Conservation (phyloP, 2,797 vertebrate species). For the Xenopus petersii region DNA sequence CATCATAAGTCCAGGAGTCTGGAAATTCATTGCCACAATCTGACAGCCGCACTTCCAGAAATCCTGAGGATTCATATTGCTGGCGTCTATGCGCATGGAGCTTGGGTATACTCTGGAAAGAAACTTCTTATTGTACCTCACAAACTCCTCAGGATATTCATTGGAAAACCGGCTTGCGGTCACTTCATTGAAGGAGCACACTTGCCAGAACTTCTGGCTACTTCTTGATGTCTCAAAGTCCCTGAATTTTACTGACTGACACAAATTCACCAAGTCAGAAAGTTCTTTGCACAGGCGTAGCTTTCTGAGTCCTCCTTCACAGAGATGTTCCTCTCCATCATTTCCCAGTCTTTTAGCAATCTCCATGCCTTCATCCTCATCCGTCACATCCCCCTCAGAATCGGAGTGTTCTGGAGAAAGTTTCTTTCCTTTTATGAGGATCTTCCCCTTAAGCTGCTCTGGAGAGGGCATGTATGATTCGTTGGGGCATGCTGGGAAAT, state of each 20-base stretch:
- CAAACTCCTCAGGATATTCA: conserved; percentile 87
- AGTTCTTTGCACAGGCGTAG: conserved; percentile 79
- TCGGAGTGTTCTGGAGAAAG: conserved; percentile 70
- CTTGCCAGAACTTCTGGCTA: conserved; percentile 84
- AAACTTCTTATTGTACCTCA: conserved; percentile 87
- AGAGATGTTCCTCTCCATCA: conserved; percentile 72
- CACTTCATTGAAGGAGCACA: conserved; percentile 89
- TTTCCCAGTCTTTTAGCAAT: conserved; percentile 74
- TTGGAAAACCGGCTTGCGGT: conserved; percentile 84
- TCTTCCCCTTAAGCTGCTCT: conserved; percentile 83
- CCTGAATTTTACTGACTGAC: conserved; percentile 81
- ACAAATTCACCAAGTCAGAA: conserved; percentile 83
- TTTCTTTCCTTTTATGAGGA: conserved; percentile 85
- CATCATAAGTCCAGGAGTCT: conserved; percentile 91
- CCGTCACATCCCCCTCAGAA: conserved; percentile 80
- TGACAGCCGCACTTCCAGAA: conserved; percentile 95
- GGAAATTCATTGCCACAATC: conserved; percentile 92
- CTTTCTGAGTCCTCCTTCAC: conserved; percentile 68
- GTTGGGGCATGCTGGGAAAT: conserved; percentile 70
- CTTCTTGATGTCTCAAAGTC: conserved; percentile 81
- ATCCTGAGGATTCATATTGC: conserved; percentile 93
- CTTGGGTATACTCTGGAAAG: conserved; percentile 85
- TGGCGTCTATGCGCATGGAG: conserved; percentile 89
- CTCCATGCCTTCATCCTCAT: conserved; percentile 84
- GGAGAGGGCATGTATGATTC: conserved; percentile 83